Evolutionary conservation across 2,888 invertebrate species (phyloP), one percentile per base, ranked within the genome.

Genomic region (Caradrina kadenii): DNA sequence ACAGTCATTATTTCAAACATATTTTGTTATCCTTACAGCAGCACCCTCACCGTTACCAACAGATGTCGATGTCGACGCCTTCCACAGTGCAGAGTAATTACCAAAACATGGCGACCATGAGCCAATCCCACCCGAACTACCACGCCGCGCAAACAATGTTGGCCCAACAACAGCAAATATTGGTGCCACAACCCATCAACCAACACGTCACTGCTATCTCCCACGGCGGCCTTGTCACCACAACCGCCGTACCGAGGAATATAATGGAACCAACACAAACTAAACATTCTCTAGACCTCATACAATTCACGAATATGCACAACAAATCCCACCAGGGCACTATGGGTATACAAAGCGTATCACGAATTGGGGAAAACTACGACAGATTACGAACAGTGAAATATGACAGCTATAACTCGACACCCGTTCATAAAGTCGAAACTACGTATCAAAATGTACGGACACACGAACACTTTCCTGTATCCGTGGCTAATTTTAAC

Each of bases 11-110:
- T 17, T 17, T 22, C 1, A 7, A 45, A 42, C 10, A 17, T 11
- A 31, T 19, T 52, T 50, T 49, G 0, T 48, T 54, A 8, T 56
- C 1, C 26, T 90, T 88, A 0, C 91, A 94, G 93, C 93, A 94
- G 91, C 93, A 92, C 59, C 68, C 91, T 8, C 92, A 93, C 73
- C 92, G 94, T 73, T 94, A 93, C 88, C 96, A 93, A 76, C 95
- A 86, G 50, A 94, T 96, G 94, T 91, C 96, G 1, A 87, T 93
- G 78, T 96, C 96, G 0, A 92, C 95, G 7, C 95, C 95, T 1
- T 81, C 90, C 5, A 81, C 89, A 2, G 87, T 81, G 2, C 91
- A 86, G 55, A 83, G 90, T 86, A 92, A 89, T 86, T 93, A 94
- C 82, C 94, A 93, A 71, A 93, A 92, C 89, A 83, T 91, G 84